Conservation (phyloP, 2,113 vertebrate genomes). For the Nicator chloris region DNA sequence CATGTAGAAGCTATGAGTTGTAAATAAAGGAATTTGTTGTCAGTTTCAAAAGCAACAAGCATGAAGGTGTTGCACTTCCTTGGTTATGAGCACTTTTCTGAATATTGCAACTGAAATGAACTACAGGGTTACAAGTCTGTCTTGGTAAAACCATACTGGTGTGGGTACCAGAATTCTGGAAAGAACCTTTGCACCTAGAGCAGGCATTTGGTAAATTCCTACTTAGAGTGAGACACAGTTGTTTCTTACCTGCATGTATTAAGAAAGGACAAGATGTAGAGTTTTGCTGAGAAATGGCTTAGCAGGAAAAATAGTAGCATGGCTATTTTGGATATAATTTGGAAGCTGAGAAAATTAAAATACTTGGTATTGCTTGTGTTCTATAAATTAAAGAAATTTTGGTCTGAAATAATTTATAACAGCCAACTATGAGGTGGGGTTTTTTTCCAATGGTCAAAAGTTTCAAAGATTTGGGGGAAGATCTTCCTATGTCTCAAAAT, state of each 20-base stretch:
- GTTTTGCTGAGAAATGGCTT: neutral
- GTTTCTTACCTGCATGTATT: neutral
- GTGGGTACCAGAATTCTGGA: neutral
- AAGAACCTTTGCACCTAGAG: neutral
- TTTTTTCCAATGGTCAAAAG: neutral
- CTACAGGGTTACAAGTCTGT: neutral
- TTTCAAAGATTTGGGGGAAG: neutral
- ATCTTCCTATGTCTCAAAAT: neutral
- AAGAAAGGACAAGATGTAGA: neutral
- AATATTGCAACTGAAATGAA: neutral
- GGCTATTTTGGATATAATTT: neutral
- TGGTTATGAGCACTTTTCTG: neutral
- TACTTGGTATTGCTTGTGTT: neutral
- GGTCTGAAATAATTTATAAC: neutral
- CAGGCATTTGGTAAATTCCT: neutral
- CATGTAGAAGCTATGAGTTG: neutral
- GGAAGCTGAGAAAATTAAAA: neutral
- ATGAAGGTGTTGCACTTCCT: neutral
- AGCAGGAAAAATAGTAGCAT: neutral
- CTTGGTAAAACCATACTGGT: neutral
- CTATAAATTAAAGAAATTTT: neutral
- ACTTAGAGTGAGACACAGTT: neutral
- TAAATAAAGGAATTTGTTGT: neutral
- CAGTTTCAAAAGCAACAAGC: neutral
- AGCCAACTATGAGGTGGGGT: fast-evolving